Evolutionary conservation across 2,113 vertebrate genomes (phyloP).

Genomic region (Hymenochirus boettgeri): DNA sequence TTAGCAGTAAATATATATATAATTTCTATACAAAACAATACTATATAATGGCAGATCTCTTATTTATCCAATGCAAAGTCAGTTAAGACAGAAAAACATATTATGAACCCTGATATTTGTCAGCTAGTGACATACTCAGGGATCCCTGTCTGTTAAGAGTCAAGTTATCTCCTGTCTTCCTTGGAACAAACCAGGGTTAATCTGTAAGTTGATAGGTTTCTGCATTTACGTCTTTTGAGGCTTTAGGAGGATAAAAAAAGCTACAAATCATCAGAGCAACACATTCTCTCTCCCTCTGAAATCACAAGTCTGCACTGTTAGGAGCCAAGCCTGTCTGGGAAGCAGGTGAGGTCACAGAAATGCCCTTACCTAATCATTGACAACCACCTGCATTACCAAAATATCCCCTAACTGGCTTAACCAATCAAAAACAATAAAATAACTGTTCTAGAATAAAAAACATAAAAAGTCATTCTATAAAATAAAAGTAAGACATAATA

Average conservation of each 20-base stretch:
- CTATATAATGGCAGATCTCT: no score
- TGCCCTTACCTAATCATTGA: background rate
- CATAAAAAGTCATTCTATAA: no score
- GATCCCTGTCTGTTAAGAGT: background rate
- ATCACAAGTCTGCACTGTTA: slow-evolving; percentile 18
- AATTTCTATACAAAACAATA: no score
- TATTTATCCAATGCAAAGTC: no score
- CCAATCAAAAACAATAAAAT: no score
- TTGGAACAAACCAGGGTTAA: slow-evolving; percentile 2
- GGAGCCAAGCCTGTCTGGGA: slow-evolving; percentile 17
- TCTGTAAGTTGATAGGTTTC: slow-evolving; percentile 24
- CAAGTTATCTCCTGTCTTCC: slow-evolving; percentile 1
- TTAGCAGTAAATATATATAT: no score
- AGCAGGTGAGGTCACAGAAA: slow-evolving; percentile 4
- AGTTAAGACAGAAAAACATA: no score
- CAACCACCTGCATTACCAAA: no score
- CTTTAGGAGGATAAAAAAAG: slow-evolving; percentile 26
- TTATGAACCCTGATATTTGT: no score
- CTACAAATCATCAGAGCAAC: slow-evolving; percentile 11
- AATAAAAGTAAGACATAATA: no score
- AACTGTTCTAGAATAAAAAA: no score
- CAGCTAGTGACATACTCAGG: background rate
- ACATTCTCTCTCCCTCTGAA: background rate
- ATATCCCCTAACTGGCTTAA: no score
- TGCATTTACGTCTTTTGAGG: slow-evolving; percentile 20